Percentiles rank a stretch among this genome's conserved stretches.
Conservation (phyloP, 2,113 vertebrate species). For the Neodon shergylaensis region DNA sequence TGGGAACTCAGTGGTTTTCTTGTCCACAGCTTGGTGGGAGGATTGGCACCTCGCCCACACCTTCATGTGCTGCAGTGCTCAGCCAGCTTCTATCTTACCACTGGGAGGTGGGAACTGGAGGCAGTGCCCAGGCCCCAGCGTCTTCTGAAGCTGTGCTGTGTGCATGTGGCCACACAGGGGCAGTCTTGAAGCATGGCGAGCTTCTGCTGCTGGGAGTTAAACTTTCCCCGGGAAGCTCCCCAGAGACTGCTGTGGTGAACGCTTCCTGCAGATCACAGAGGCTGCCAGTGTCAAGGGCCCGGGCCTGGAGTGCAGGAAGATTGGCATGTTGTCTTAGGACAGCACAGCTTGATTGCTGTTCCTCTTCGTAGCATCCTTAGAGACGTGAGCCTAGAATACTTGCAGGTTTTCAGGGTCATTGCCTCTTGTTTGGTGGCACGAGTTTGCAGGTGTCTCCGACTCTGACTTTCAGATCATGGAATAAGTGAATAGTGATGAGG, state of each 20-base stretch:
- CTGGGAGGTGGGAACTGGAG: not conserved
- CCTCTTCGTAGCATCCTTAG: not conserved
- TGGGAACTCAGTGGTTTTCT: not conserved
- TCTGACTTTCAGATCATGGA: not conserved
- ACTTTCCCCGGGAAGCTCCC: not conserved
- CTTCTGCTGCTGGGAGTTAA: not conserved
- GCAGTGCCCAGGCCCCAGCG: not conserved
- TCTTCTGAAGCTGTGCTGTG: not conserved
- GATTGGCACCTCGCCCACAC: not conserved
- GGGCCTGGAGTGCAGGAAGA: not conserved
- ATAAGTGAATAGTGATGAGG: too few species aligned
- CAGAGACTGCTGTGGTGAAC: not conserved
- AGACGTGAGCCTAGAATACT: not conserved
- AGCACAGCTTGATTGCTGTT: not conserved
- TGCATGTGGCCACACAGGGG: not conserved
- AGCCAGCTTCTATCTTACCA: not conserved
- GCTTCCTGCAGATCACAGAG: not conserved
- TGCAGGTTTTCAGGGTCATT: not conserved
- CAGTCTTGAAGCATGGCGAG: not conserved
- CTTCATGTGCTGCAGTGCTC: not conserved
- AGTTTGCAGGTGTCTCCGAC: not conserved
- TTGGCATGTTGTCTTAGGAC: not conserved
- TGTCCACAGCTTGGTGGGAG: not conserved
- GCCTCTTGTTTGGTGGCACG: not conserved
- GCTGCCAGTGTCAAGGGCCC: not conserved